These are phyloP conservation scores for Phengaris alcon DNA, from an alignment of 2,888 invertebrate genomes.

Conservation along the genomic window DNA sequence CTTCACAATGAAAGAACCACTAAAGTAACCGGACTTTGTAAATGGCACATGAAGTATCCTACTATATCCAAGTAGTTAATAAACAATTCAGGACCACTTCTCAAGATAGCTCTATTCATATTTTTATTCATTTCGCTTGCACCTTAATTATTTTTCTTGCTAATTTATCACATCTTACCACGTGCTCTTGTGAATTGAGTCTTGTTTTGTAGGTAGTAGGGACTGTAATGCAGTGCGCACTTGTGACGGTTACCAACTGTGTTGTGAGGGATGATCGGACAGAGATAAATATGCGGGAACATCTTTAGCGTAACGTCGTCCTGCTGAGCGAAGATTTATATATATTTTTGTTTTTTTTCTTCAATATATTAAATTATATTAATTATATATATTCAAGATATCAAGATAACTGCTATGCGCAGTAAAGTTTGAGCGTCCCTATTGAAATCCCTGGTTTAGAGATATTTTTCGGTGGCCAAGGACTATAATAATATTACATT, in stretches of 20 bases:
- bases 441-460: no score
- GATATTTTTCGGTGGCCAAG: no score
- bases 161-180: conserved; percentile 27
- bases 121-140: conserved; percentile 27
- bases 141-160: conserved; percentile 31
- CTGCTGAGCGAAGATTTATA: not conserved
- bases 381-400: no score
- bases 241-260: conserved; percentile 26
- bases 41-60: no score
- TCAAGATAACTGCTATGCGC: no score
- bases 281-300: conserved; percentile 35
- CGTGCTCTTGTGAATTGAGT: not conserved
- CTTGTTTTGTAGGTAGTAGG: not conserved
- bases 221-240: not conserved
- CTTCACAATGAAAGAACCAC: no score
- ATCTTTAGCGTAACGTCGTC: conserved; percentile 4
- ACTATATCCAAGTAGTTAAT: no score
- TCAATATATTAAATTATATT: no score
- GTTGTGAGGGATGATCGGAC: conserved; percentile 36
- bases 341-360: not conserved
- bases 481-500: no score
- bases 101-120: conserved; percentile 23
- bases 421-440: no score
- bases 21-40: no score
- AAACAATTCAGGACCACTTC: conserved; percentile 4